A percentile compares a stretch with the other conserved stretches of the same genome.
Conservation (phyloP, 2,888 invertebrate species). For the Diarsia rubi region DNA sequence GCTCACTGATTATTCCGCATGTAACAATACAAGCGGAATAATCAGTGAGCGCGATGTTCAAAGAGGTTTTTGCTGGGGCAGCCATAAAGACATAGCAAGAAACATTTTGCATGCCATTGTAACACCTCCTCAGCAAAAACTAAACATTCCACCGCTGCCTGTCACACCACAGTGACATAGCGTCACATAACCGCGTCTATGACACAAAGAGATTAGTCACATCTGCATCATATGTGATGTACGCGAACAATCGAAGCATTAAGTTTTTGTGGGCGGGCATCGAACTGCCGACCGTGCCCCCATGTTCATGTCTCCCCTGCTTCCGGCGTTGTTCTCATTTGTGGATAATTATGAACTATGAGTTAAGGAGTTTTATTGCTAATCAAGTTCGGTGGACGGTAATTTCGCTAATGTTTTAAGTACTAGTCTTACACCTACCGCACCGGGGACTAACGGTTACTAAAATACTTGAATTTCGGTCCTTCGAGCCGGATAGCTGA, state of each 20-base stretch:
- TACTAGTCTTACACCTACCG: background rate
- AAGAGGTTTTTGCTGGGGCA: slow-evolving; percentile 15
- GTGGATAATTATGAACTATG: slow-evolving; percentile 26
- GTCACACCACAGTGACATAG: slow-evolving; percentile 20
- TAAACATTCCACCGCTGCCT: slow-evolving; percentile 21
- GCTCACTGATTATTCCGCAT: too few species aligned
- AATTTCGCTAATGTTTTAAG: background rate
- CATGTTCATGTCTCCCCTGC: slow-evolving; percentile 65
- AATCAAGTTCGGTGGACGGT: background rate
- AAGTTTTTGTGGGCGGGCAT: slow-evolving; percentile 75
- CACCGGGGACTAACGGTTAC: background rate
- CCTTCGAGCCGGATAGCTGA: slow-evolving; percentile 9
- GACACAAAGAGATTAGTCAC: slow-evolving; percentile 67
- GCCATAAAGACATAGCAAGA: slow-evolving; percentile 19
- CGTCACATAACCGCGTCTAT: slow-evolving; percentile 43
- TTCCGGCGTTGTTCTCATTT: slow-evolving; percentile 65
- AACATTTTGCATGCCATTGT: slow-evolving; percentile 31
- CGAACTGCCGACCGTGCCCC: slow-evolving; percentile 75
- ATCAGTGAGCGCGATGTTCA: slow-evolving; percentile 1
- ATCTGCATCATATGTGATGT: slow-evolving; percentile 54
- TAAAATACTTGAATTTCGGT: background rate
- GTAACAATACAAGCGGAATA: slow-evolving; percentile 21
- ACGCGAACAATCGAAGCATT: slow-evolving; percentile 72
- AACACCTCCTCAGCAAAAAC: slow-evolving; percentile 31
- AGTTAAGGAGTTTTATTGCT: slow-evolving; percentile 26